Conservation (phyloP, 2,888 invertebrate species). For the Anticlea derivata region DNA sequence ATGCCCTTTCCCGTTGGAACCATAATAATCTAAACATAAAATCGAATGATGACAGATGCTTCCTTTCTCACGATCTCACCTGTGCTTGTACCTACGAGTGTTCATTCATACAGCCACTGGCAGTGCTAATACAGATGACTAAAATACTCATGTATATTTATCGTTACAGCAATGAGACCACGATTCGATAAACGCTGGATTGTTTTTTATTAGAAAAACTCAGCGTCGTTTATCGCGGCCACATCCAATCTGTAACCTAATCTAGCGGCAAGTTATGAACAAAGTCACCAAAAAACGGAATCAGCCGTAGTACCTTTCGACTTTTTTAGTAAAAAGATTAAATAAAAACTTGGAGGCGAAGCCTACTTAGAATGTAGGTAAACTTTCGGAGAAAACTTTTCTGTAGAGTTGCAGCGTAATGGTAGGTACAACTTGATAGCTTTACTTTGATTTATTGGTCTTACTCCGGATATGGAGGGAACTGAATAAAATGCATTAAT, state of each 20-base stretch:
- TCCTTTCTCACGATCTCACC: conserved; percentile 27
- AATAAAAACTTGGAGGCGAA: conserved; percentile 44
- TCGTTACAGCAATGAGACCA: conserved; percentile 5
- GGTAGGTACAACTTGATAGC: neutral
- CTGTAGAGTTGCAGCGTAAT: conserved; percentile 16
- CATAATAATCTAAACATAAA: conserved; percentile 25
- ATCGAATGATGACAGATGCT: conserved; percentile 22
- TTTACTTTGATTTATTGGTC: conserved; percentile 1
- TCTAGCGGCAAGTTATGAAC: conserved; percentile 55
- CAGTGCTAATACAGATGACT: conserved; percentile 11
- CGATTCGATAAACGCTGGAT: too few relatives aligned
- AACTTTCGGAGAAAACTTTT: conserved; percentile 46
- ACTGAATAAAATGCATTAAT: neutral
- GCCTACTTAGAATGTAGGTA: conserved; percentile 57
- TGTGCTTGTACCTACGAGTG: neutral
- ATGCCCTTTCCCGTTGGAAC: conserved; percentile 31
- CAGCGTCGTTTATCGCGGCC: conserved; percentile 38
- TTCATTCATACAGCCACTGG: conserved; percentile 10
- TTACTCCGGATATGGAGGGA: neutral
- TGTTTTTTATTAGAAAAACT: conserved; percentile 25
- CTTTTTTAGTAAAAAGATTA: conserved; percentile 40
- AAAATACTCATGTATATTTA: conserved; percentile 3
- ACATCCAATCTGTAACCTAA: conserved; percentile 50
- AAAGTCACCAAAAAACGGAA: conserved; percentile 43
- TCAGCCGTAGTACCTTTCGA: conserved; percentile 37